These are phyloP conservation scores for Vanessa tameamea DNA, from an alignment of 1,140 invertebrate species.

Conservation along the genomic window DNA sequence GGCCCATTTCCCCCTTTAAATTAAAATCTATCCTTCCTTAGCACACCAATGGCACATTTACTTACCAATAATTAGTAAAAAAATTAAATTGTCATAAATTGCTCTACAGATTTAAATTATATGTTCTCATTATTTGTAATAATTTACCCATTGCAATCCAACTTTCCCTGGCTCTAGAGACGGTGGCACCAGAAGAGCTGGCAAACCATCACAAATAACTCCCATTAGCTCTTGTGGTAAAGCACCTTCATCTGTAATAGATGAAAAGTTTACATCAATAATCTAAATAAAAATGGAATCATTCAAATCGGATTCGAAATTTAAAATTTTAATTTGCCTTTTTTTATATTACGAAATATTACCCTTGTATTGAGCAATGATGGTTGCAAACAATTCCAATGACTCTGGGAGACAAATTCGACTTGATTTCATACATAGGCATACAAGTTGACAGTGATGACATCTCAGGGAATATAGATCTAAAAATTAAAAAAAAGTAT, in stretches of 20 bases:
- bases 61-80: background rate
- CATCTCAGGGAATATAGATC: constrained; percentile 69
- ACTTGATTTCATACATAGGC: constrained; percentile 68
- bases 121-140: background rate
- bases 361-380: constrained; percentile 75
- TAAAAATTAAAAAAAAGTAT: constrained; percentile 42
- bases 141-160: constrained; percentile 68
- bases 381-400: constrained; percentile 66
- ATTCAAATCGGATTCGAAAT: background rate
- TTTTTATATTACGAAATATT: constrained; percentile 9
- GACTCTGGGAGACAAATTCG: constrained; percentile 61
- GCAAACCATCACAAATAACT: constrained; percentile 59
- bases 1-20: too few species aligned
- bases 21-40: too few species aligned
- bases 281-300: background rate
- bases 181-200: constrained; percentile 65
- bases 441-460: constrained; percentile 60
- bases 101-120: too few species aligned
- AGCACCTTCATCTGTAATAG: constrained; percentile 61
- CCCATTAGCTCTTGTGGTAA: constrained; percentile 60
- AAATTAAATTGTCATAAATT: too few species aligned
- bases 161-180: constrained; percentile 66
- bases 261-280: background rate
- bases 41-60: background rate
- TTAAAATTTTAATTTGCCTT: constrained; percentile 9